phyloP scores from a whole-genome alignment of 2,113 vertebrate genomes.

The Coptodon bakossiorum region DNA sequence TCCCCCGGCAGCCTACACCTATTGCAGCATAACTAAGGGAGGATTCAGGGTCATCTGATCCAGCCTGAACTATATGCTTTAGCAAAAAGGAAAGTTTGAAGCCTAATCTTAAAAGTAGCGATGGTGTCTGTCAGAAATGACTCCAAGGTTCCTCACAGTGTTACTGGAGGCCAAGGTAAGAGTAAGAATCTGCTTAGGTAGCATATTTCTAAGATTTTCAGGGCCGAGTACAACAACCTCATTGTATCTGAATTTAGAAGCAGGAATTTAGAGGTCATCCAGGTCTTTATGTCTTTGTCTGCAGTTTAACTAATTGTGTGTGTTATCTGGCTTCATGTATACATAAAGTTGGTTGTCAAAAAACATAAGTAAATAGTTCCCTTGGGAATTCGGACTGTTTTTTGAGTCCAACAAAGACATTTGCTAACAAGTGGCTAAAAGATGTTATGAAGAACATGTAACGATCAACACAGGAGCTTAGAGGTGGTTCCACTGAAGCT shows the following conservation, averaged over 20 bases:
- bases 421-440: not conserved
- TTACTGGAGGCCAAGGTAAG: not conserved
- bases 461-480: not conserved
- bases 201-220: not conserved
- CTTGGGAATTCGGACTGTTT: not conserved
- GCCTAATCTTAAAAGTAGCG: not conserved
- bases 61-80: not conserved
- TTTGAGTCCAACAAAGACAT: not conserved
- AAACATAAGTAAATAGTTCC: not conserved
- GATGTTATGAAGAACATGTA: not conserved
- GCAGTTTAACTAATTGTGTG: not conserved
- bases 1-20: accelerated
- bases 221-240: not conserved
- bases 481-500: not conserved
- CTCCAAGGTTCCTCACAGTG: not conserved
- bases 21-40: accelerated
- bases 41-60: not conserved
- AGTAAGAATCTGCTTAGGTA: not conserved
- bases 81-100: not conserved
- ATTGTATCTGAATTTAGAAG: not conserved
- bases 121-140: not conserved
- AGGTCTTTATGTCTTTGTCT: not conserved
- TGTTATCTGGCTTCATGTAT: not conserved
- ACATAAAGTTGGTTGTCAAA: accelerated
- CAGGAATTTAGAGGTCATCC: not conserved